These are phyloP conservation scores for Drosophila lowei DNA, from an alignment of 1,140 invertebrate genomes.

Conservation along the genomic window DNA sequence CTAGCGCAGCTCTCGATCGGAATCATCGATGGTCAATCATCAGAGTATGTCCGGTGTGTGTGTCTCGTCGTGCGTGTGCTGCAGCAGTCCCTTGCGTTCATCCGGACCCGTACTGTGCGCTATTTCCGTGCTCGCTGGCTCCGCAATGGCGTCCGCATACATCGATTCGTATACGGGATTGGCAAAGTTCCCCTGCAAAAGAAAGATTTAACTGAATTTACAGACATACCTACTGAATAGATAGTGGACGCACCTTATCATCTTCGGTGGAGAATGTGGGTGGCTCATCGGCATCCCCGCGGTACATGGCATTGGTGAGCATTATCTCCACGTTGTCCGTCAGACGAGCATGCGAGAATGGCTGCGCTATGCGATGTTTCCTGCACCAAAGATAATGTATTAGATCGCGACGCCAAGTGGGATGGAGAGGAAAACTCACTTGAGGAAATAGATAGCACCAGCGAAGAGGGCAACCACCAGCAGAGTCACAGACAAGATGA, in stretches of 20 bases:
- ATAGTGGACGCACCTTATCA: conserved; percentile 84
- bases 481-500: conserved; percentile 58
- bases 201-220: neutral
- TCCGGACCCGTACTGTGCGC: conserved; percentile 74
- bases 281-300: conserved; percentile 87
- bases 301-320: conserved; percentile 91
- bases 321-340: conserved; percentile 91
- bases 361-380: conserved; percentile 84
- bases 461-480: conserved; percentile 60
- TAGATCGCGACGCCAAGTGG: neutral
- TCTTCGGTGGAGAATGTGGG: conserved; percentile 85
- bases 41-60: conserved; percentile 82
- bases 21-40: conserved; percentile 63
- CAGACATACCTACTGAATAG: neutral
- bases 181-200: conserved; percentile 87
- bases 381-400: conserved; percentile 43
- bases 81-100: conserved; percentile 76
- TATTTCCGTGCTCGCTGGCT: conserved; percentile 64
- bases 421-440: conserved; percentile 43
- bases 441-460: conserved; percentile 76
- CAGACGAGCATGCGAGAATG: conserved; percentile 91
- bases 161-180: conserved; percentile 94
- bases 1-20: conserved; percentile 69
- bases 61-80: conserved; percentile 80
- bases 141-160: conserved; percentile 85